Conservation (phyloP, 2,113 vertebrate genomes). For the Hoplias malabaricus region DNA sequence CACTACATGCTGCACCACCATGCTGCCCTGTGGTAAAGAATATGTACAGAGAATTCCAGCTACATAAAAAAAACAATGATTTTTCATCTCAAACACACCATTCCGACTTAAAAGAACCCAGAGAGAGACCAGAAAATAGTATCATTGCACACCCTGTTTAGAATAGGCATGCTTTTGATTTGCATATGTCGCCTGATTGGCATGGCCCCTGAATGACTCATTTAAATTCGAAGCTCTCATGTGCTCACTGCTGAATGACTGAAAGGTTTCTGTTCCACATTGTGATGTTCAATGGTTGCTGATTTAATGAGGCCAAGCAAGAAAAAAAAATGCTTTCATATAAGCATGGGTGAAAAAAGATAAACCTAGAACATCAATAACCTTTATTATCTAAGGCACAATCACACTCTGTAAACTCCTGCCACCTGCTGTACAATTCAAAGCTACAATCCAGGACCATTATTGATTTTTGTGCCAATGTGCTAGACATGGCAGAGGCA, state of each 20-base stretch:
- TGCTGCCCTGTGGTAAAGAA: no score
- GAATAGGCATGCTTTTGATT: conserved; percentile 59
- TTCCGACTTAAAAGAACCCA: no score
- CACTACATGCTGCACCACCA: no score
- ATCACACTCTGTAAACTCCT: conserved; percentile 52
- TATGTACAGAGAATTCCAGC: no score
- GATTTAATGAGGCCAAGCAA: conserved; percentile 63
- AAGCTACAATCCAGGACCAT: conserved; percentile 6
- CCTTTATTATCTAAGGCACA: conserved; percentile 67
- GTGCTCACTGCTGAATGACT: conserved; percentile 63
- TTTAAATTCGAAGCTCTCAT: conserved; percentile 76
- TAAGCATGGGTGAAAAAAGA: conserved; percentile 37
- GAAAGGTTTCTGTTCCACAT: conserved; percentile 70
- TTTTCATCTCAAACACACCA: no score
- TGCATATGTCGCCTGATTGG: conserved; percentile 58
- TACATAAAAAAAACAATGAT: no score
- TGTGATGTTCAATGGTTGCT: conserved; percentile 60
- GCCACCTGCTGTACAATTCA: conserved; percentile 16
- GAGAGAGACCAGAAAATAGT: no score
- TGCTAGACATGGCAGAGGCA: conserved; percentile 55
- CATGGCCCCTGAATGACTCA: conserved; percentile 67
- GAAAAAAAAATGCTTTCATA: conserved; percentile 57
- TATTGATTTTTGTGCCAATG: conserved; percentile 70
- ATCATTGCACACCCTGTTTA: conserved; percentile 48
- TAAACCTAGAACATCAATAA: conserved; percentile 59